Evolutionary conservation across 2,888 invertebrate species (phyloP), one percentile per base, ranked within the genome.

Genomic region (Steromphala cineraria): DNA sequence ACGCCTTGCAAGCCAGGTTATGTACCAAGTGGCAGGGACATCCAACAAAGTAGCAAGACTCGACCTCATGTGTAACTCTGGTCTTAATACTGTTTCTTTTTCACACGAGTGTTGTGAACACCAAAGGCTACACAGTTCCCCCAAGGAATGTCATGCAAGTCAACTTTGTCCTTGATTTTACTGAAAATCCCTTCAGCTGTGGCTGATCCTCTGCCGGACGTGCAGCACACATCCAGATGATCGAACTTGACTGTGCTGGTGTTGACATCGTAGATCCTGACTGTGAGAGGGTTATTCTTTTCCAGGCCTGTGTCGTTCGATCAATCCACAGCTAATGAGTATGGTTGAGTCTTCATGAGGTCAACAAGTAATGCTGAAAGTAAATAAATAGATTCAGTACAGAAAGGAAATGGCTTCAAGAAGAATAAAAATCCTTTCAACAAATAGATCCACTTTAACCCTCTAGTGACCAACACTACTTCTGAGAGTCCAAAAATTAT

Each of bases 211-310:
- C 31, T 5, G 3, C 71, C 71, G 0, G 71, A 71, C 5, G 71
- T 71, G 71, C 71, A 71, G 31, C 53, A 80, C 80, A 75, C 75
- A 52, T 80, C 81, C 21, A 79, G 31, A 28, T 79, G 36, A 67
- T 74, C n/a, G 15, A 53, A 46, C 53, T 24, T 17, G 17, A 76
- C 81, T 36, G 56, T 81, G 21, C 67, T 62, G 17, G 71, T 55
- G 67, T 80, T 80, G 13, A 82, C 80, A 74, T 80, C 82, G 78
- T 67, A 80, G 17, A 82, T 56, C 71, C 80, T 80, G 4, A 82
- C 82, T 74, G 81, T 81, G 1, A 80, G 19, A n/a, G 80, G 78
- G 67, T 82, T 81, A 80, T 80, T 82, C 56, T 78, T 82, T 13
- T 80, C 71, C 21, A 82, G 28, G 21, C 74, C 82, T 19, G 75